Base-by-base conservation (phyloP, 2,113 vertebrate species). In the Verasper variegatus region DNA sequence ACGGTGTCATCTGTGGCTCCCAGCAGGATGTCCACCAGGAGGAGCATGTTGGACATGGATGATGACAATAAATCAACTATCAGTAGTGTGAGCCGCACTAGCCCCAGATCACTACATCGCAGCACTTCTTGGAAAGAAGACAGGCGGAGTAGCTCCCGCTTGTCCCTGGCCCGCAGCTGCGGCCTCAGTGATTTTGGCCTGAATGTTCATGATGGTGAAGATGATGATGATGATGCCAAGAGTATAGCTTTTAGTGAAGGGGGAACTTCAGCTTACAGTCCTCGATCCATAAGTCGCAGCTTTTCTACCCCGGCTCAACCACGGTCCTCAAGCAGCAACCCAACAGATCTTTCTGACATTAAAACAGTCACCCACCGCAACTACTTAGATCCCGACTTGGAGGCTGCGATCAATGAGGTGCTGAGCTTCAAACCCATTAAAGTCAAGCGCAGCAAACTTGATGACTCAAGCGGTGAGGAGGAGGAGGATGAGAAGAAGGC, bases 391-490 rank as follows among this genome's bases (percentile, higher is more conserved):
- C 97, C 98, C 0, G 96, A 97, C 69, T 91, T 99, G 74, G 98
- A 99, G 86, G 97, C 97, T 0, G 97, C 98, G 45, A 99, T 99
- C 92, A 96, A 96, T 0, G 98, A 99, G 88, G 98, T 99, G 60
- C 89, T 99, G 77, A 98, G 95, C 92, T 99, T 98, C 91, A 97
- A 97, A 82, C 96, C 97, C 8, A 92, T 91, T 62, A 90, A 94
- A 40, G 95, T 96, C 76, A 95, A 96, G 86, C 94, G 95, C 76
- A 96, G 95, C 82, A 96, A 96, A 82, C 92, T 96, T 37, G 95
- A 95, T 1, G 95, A 96, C 58, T 97, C 96, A 0, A 97, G 96
- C 1, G 89, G 72, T 18, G 94, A 94, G 14, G 89, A 92, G 23
- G 92, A 86, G 21, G 92, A 86, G n/a, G 79, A 81, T 20, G 76